These are phyloP conservation scores for Apamea monoglypha DNA, from an alignment of 2,888 invertebrate genomes.

Conservation along the genomic window DNA sequence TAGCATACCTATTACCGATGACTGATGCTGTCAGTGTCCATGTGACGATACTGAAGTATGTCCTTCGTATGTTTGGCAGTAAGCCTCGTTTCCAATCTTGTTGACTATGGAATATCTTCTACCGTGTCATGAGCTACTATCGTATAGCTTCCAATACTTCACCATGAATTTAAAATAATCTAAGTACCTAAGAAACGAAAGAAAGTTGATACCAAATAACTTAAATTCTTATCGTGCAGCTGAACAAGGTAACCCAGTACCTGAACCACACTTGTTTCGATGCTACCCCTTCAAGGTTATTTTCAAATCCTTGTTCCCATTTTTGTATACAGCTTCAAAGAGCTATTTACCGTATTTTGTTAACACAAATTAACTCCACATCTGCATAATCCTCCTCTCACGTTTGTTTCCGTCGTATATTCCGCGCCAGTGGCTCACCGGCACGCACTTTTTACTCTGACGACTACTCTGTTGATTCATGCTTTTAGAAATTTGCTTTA, in stretches of 20 bases:
- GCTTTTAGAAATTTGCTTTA: too few relatives aligned
- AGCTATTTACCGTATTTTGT: neutral
- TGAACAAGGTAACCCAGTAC: neutral
- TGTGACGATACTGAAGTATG: too few relatives aligned
- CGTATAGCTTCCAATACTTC: neutral
- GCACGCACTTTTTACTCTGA: neutral
- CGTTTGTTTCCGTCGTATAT: constrained; percentile 5
- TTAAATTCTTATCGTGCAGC: neutral
- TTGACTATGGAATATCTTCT: neutral
- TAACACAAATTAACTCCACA: neutral
- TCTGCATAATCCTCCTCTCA: constrained; percentile 1
- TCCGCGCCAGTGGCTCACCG: constrained; percentile 1
- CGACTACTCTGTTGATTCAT: too few relatives aligned
- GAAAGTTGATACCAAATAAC: neutral
- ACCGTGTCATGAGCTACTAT: neutral
- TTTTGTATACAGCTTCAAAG: neutral
- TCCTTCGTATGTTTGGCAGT: neutral
- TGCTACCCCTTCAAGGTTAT: neutral
- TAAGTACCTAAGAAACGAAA: neutral
- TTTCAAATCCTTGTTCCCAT: neutral
- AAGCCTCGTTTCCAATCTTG: neutral
- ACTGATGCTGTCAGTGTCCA: neutral
- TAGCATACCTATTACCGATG: neutral
- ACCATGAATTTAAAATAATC: too few relatives aligned
- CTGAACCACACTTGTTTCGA: too few relatives aligned